phyloP scores from a whole-genome alignment of 2,113 vertebrate genomes.

The Odontesthes bonariensis region DNA sequence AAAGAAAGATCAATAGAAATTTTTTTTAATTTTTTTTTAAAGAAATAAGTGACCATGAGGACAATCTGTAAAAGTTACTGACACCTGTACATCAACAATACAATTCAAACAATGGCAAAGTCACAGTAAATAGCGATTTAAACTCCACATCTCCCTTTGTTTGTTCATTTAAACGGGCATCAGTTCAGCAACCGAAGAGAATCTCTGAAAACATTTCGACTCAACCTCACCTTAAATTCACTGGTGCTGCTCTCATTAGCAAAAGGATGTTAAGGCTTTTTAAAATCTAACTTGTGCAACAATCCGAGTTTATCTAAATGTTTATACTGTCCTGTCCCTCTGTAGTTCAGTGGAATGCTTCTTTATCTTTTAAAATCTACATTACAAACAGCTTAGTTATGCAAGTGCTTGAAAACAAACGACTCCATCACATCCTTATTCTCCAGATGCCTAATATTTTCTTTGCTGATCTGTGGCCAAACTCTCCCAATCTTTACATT shows the following conservation, averaged over 20 bases:
- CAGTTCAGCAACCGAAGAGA: background rate
- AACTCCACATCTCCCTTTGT: constrained; percentile 29
- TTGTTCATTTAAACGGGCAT: background rate
- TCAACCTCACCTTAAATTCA: constrained; percentile 1
- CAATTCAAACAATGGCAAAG: constrained; percentile 46
- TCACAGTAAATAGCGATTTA: constrained; percentile 56
- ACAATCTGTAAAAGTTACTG: constrained; percentile 43
- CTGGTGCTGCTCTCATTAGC: background rate
- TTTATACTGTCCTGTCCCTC: background rate
- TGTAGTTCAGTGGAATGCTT: background rate
- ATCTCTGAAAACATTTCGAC: background rate
- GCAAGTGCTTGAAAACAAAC: background rate
- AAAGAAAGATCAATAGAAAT: background rate
- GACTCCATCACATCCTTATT: background rate
- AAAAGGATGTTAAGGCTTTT: constrained; percentile 44
- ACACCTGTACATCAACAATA: constrained; percentile 43
- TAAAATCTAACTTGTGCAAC: constrained; percentile 18
- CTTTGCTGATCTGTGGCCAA: constrained; percentile 7
- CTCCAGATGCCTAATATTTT: background rate
- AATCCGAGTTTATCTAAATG: constrained; percentile 1
- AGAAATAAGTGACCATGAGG: constrained; percentile 40
- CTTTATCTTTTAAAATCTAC: background rate
- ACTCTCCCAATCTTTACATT: background rate
- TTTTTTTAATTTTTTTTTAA: constrained; percentile 52
- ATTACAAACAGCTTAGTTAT: background rate